These are phyloP conservation scores for Muraenolepis orangiensis DNA, from an alignment of 2,797 vertebrate species.

Conservation along the genomic window DNA sequence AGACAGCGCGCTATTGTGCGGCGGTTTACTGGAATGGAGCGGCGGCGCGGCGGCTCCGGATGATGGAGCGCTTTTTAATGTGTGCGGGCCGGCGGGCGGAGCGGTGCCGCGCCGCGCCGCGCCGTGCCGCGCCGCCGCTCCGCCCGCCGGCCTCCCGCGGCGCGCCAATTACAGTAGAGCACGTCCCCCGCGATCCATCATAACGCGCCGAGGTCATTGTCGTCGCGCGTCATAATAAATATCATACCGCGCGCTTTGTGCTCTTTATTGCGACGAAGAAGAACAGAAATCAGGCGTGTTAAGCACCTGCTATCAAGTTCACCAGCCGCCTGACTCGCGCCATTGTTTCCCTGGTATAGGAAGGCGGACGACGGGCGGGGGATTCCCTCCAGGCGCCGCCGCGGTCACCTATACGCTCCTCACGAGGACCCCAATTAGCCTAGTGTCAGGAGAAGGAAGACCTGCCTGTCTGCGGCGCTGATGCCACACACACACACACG, in stretches of 20 bases:
- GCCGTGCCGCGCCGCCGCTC: slow-evolving; percentile 29
- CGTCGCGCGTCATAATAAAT: slow-evolving; percentile 62
- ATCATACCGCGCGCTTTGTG: slow-evolving; percentile 55
- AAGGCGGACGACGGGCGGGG: slow-evolving; percentile 42
- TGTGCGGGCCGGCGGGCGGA: slow-evolving; percentile 29
- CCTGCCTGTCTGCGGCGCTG: neutral
- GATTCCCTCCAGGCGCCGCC: slow-evolving; percentile 36
- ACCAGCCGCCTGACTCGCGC: slow-evolving; percentile 57
- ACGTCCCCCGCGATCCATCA: slow-evolving; percentile 66
- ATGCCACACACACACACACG: neutral
- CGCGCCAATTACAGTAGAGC: slow-evolving; percentile 75
- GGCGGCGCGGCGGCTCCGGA: slow-evolving; percentile 90
- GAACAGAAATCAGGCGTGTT: slow-evolving; percentile 53
- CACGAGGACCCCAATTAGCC: neutral
- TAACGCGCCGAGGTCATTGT: slow-evolving; percentile 72
- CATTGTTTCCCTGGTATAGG: slow-evolving; percentile 47
- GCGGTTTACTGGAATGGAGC: slow-evolving; percentile 97
- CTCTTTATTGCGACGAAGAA: slow-evolving; percentile 59
- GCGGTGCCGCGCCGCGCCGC: slow-evolving; percentile 21
- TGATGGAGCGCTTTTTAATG: slow-evolving; percentile 88
- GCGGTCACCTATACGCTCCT: neutral
- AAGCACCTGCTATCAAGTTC: slow-evolving; percentile 73
- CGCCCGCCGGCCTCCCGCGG: slow-evolving; percentile 31
- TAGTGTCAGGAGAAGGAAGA: neutral
- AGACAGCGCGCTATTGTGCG: slow-evolving; percentile 95